Evolutionary conservation across 2,113 vertebrate species (phyloP), one percentile per base, ranked within the genome.

Genomic region (Lophochroa leadbeateri): DNA sequence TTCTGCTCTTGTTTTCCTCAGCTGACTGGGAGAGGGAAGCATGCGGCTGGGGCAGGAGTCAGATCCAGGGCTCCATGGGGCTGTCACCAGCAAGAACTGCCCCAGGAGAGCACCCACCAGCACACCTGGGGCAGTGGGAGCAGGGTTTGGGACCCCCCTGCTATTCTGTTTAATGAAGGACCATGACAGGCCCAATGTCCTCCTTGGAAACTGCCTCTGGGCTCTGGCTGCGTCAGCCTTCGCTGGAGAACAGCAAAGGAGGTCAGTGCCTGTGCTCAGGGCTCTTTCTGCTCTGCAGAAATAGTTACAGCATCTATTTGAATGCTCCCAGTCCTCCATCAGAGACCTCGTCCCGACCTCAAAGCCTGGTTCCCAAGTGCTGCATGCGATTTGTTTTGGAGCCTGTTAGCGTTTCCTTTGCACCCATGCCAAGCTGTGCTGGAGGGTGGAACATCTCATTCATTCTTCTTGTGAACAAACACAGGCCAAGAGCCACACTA

Each of bases 221-320:
- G 64, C 33, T 81, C 68, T 92, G 84, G 67, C 90, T 9, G 2
- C 55, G 69, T 35, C 77, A 46, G 76, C 92, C 83, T 79, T 84
- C 2, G 1, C 43, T 53, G 81, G 65, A 63, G 74, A 90, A 2
- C 83, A 79, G 83, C 91, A 87, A 92, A 92, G 78, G 72, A 91
- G 94, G 92, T 89, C 83, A 53, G 37, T 33, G 95, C 92, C 74
- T 81, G 80, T 57, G 88, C 91, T 95, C 88, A 53, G 28, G 63
- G 95, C 83, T 65, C 90, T 88, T 52, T 82, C 57, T 93, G 81
- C 91, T 93, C 81, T 91, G 91, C 91, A 85, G 61, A 91, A 95
- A 96, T 79, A 93, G 94, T 95, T 96, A 82, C 90, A 80, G 90
- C 94, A 79, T 91, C 93, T 77, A 17, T 92, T 84, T 80, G 94